Base-by-base conservation (phyloP, 2,888 invertebrate genomes). In the Agrochola circellaris region DNA sequence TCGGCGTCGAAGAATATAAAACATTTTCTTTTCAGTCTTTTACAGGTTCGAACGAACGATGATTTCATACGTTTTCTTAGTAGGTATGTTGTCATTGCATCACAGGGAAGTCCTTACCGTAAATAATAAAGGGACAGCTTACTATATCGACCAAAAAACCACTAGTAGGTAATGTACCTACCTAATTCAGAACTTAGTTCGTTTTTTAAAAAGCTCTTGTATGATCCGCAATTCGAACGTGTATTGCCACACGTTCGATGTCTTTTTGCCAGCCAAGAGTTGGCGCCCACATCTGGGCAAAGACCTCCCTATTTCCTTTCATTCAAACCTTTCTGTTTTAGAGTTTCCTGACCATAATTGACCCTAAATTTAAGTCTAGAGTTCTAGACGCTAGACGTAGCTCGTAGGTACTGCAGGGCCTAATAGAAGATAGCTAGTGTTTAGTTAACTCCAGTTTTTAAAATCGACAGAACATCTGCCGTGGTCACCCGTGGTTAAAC, bases 241-340 rank as follows among this genome's bases (percentile, higher is more conserved):
- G 30, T 54, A 38, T 26, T 56, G 17, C 26, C 23, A 26, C 3
- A 75, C 23, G 48, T 73, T 60, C 15, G 26, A 38, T 48, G 26
- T 75, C 13, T 38, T 26, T 30, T 65, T 34, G 8, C n/a, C 23
- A 56, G 45, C 20, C 13, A 30, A 67, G 30, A 60, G 56, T 38
- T 51, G 38, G 26, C 42, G 77, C n/a, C 13, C 38, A 60, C 13
- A n/a, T 48, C 13, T 74, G 9, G 23, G 6, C 30, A 30, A 8
- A 42, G 4, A 61, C 23, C 7, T 23, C 3, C 9, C 23, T 30
- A 30, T 74, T 38, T 51, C 23, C 38, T 23, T 58, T 72, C n/a
- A 72, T 58, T 72, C n/a, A 72, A 42, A 54, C 20, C 20, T 73
- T 30, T 60, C 20, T 45, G n/a, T 42, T 67, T 45, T 45, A n/a